These are phyloP conservation scores for Lampris incognitus DNA, from an alignment of 2,113 vertebrate genomes.

Conservation along the genomic window DNA sequence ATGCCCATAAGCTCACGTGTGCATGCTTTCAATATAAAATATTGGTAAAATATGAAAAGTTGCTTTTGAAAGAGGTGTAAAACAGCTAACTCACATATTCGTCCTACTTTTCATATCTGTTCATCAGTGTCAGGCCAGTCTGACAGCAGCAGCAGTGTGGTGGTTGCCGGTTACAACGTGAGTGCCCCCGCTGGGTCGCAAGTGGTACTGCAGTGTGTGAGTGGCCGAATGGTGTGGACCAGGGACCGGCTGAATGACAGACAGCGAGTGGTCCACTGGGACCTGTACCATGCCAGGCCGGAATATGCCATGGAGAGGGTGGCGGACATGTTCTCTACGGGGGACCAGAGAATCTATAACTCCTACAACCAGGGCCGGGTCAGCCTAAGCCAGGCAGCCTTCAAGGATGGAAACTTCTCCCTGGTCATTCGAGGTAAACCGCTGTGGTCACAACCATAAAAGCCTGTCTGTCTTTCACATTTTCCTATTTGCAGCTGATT, in stretches of 20 bases:
- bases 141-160: constrained; percentile 82
- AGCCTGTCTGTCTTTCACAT: neutral
- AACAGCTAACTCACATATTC: neutral
- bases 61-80: neutral
- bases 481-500: constrained; percentile 4
- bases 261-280: constrained; percentile 96
- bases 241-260: constrained; percentile 90
- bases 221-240: constrained; percentile 95
- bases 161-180: constrained; percentile 86
- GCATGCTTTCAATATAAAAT: neutral
- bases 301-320: constrained; percentile 82
- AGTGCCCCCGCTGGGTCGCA: constrained; percentile 81
- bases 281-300: constrained; percentile 79
- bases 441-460: neutral
- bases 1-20: neutral
- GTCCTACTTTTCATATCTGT: constrained; percentile 1
- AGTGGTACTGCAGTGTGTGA: constrained; percentile 88
- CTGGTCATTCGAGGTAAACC: constrained; percentile 84
- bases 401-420: constrained; percentile 94
- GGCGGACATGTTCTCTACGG: constrained; percentile 92
- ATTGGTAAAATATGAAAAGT: neutral
- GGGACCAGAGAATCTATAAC: constrained; percentile 90
- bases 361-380: constrained; percentile 86
- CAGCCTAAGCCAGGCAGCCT: constrained; percentile 84
- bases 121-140: constrained; percentile 70